Conservation (phyloP, 30 jellyfish, hydroid and myxozoan genomes). For the Hydractinia echinata region DNA sequence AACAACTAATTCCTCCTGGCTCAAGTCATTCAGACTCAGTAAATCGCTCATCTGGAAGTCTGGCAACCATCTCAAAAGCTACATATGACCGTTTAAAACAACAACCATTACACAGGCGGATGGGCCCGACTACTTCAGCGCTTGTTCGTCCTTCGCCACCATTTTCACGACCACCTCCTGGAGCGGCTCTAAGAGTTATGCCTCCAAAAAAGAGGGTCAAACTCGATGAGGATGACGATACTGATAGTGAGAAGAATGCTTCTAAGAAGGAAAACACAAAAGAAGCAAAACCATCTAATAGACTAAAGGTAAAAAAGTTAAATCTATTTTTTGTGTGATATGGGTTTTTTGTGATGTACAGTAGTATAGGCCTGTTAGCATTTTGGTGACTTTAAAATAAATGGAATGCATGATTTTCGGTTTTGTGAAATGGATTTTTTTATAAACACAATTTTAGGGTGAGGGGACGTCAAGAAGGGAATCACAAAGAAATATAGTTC, state of each 20-base stretch:
- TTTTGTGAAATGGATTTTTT: neutral
- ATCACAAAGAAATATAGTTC: slow-evolving; percentile 15
- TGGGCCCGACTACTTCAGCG: slow-evolving; percentile 57
- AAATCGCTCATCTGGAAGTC: slow-evolving; percentile 19
- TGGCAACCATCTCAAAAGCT: slow-evolving; percentile 39
- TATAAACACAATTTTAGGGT: neutral
- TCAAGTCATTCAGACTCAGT: slow-evolving; percentile 24
- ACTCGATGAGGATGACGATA: slow-evolving; percentile 60
- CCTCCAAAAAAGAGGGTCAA: slow-evolving; percentile 88
- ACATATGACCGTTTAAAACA: slow-evolving; percentile 53
- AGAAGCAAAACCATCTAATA: neutral
- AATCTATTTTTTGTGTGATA: neutral
- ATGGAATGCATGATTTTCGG: neutral
- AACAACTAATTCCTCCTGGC: slow-evolving; percentile 30
- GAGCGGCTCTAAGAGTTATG: slow-evolving; percentile 96
- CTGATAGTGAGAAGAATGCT: neutral
- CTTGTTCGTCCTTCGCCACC: slow-evolving; percentile 71
- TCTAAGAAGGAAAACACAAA: neutral
- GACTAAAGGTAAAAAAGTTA: neutral
- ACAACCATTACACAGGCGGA: slow-evolving; percentile 42
- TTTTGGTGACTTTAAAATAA: no score
- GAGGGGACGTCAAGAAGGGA: slow-evolving; percentile 12
- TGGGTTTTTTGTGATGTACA: neutral
- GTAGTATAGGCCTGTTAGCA: neutral
- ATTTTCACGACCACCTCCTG: slow-evolving; percentile 91